Evolutionary conservation across 2,113 vertebrate species (phyloP), one percentile per base, ranked within the genome.

Genomic region (Leucopsar rothschildi): DNA sequence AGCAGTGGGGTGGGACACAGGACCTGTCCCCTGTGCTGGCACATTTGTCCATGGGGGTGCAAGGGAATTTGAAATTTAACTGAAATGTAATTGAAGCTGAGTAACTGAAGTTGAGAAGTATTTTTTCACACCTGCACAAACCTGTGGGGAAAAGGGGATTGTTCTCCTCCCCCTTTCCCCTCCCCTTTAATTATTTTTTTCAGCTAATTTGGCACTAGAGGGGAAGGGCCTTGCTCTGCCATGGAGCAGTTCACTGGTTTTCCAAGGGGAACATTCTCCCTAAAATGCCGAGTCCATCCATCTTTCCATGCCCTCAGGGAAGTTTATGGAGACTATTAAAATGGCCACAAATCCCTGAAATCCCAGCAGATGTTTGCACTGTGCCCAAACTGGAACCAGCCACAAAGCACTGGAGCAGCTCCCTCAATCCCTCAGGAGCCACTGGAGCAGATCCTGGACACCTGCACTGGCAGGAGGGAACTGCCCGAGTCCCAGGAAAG

Each of bases 141-240:
- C 35, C 10, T 19, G 9, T 12, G 31, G 70, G 10, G 37, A 55
- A 52, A 19, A 8, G 31, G 23, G 12, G 23, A 42, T 35, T 76
- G 6, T 8, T 29, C 9, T 53, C 14, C 31, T 11, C 18, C 5
- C 15, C 4, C 6, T 14, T 2, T 6, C 13, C 1, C 1, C 1
- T 2, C 1, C 2, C 3, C 3, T 6, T 20, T 33, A 44, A 45
- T 53, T 23, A 12, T 9, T 29, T 53, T 56, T 33, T 47, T 20
- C 5, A 11, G n/a, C 4, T 18, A 27, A 44, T 40, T 71, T 64
- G 71, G 61, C 39, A 14, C 52, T 8, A 10, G 12, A 29, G 45
- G 70, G 45, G 44, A 47, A 40, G 21, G 35, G 29, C 55, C 45
- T 19, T 14, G 82, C n/a, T 42, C 82, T 39, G 59, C 39, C 27